These are phyloP conservation scores for Callinectes sapidus DNA, from an alignment of 2,888 invertebrate species.

Conservation along the genomic window DNA sequence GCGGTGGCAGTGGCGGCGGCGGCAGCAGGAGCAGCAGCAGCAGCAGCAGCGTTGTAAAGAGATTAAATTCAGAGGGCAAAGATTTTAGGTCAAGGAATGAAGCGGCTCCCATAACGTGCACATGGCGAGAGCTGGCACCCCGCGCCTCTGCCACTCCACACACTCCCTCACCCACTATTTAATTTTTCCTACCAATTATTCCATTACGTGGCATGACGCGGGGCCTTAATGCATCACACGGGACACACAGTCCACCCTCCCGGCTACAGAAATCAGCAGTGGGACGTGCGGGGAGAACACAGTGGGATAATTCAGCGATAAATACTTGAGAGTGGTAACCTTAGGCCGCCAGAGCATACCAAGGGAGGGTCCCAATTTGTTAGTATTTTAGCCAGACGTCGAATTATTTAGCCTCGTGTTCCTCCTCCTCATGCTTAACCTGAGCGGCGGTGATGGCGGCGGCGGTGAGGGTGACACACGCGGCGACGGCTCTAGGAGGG, in stretches of 20 bases:
- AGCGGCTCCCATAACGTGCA: slow-evolving; percentile 37
- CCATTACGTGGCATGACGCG: slow-evolving; percentile 24
- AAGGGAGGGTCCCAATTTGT: slow-evolving; percentile 40
- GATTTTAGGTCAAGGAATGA: slow-evolving; percentile 59
- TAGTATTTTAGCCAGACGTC: slow-evolving; percentile 8
- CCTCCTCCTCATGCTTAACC: not conserved
- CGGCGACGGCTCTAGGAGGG: not conserved
- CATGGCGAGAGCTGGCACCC: slow-evolving; percentile 50
- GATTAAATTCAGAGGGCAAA: slow-evolving; percentile 62
- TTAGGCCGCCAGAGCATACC: slow-evolving; percentile 44
- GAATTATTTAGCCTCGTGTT: slow-evolving; percentile 6
- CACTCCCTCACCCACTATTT: not conserved
- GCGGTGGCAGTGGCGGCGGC: not conserved
- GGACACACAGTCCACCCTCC: not conserved
- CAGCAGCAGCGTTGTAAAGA: slow-evolving; percentile 46
- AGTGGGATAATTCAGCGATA: not conserved
- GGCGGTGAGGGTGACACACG: not conserved
- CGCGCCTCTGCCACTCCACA: not conserved
- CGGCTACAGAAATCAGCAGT: not conserved
- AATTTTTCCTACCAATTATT: slow-evolving; percentile 20
- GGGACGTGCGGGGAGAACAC: not conserved
- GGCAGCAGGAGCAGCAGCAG: not conserved
- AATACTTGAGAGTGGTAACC: slow-evolving; percentile 43
- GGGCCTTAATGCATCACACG: not conserved
- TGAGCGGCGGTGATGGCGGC: not conserved